Evolutionary conservation across 2,797 vertebrate species (phyloP).

Genomic region (Xenopus petersii): DNA sequence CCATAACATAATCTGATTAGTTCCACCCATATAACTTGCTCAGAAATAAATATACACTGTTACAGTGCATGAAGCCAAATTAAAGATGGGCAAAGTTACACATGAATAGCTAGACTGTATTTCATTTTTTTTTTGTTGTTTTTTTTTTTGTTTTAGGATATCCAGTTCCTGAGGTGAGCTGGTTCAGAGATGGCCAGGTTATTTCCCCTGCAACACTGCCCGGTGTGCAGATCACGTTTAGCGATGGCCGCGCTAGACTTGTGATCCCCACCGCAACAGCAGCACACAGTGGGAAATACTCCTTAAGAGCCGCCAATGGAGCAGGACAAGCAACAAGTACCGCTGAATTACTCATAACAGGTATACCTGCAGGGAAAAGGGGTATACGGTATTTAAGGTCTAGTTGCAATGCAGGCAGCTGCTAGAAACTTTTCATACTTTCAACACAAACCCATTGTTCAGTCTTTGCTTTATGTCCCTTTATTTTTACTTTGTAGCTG

Average conservation of each 20-base stretch:
- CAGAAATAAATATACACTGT: no score
- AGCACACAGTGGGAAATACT: slow-evolving; percentile 88
- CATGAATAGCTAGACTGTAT: no score
- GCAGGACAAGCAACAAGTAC: slow-evolving; percentile 97
- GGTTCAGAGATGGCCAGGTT: slow-evolving; percentile 98
- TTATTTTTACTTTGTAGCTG: slow-evolving; percentile 64
- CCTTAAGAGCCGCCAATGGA: slow-evolving; percentile 94
- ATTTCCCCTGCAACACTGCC: slow-evolving; percentile 87
- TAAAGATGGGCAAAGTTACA: no score
- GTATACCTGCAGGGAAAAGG: slow-evolving; percentile 58
- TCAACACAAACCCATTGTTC: no score
- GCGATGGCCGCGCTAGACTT: slow-evolving; percentile 93
- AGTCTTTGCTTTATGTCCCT: no score
- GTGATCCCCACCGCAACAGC: slow-evolving; percentile 85
- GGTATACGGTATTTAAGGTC: no score
- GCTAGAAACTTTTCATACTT: no score
- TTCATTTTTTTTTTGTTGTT: no score
- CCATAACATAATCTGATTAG: no score
- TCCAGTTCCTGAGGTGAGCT: slow-evolving; percentile 98
- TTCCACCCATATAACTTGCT: no score
- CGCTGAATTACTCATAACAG: slow-evolving; percentile 93
- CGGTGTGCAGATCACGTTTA: slow-evolving; percentile 94
- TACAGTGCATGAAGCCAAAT: no score
- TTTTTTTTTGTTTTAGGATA: slow-evolving; percentile 67
- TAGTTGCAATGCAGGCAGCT: no score